phyloP scores from a whole-genome alignment of 2,113 vertebrate species.

The Anoura caudifer region DNA sequence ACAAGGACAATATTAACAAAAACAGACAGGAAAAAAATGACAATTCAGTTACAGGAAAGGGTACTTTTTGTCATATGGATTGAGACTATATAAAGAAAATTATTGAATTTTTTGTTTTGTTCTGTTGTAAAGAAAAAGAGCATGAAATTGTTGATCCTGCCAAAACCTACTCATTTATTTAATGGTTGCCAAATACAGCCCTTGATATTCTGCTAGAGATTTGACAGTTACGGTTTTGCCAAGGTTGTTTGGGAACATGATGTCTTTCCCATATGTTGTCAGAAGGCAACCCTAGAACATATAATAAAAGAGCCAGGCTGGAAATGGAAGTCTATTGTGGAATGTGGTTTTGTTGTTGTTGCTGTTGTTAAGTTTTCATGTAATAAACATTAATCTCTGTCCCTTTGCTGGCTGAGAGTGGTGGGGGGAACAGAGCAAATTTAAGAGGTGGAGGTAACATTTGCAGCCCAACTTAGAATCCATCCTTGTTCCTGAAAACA shows the following conservation, averaged over 20 bases:
- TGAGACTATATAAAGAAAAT: background rate
- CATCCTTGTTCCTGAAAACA: background rate
- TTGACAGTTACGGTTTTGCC: constrained; percentile 22
- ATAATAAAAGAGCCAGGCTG: background rate
- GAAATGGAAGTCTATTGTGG: background rate
- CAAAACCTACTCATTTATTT: constrained; percentile 10
- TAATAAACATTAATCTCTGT: background rate
- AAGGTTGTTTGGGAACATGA: background rate
- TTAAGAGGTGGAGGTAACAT: background rate
- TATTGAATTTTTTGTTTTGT: background rate
- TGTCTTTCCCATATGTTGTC: constrained; percentile 17
- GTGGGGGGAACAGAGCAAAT: background rate
- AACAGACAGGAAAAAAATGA: background rate
- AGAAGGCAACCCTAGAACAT: constrained; percentile 38
- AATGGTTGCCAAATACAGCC: background rate
- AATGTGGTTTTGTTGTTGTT: background rate
- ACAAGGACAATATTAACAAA: background rate
- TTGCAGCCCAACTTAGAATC: background rate
- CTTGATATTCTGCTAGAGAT: constrained; percentile 29
- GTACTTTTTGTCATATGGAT: background rate
- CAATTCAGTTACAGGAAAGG: background rate
- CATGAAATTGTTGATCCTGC: background rate
- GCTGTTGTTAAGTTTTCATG: background rate
- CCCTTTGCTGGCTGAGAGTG: background rate
- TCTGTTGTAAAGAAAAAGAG: background rate